Percentiles rank a stretch among this genome's conserved stretches.
These are phyloP conservation scores for Eilema depressum DNA, from an alignment of 2,888 invertebrate species.

Conservation along the genomic window DNA sequence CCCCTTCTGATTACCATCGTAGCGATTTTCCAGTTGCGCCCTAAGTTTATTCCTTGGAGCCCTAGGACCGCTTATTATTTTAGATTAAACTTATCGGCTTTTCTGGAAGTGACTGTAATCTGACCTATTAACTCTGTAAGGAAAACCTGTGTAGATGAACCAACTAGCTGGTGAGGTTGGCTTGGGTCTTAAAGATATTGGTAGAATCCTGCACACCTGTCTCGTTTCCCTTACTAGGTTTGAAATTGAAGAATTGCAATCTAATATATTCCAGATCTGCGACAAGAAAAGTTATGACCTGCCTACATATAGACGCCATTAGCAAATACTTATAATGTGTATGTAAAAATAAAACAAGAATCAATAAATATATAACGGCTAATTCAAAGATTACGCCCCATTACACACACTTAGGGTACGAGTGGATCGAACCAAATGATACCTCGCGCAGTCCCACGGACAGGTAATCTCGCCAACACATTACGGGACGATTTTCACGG, in stretches of 20 bases:
- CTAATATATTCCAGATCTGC: neutral
- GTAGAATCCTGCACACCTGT: neutral
- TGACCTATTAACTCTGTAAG: too few species aligned
- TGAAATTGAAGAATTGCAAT: neutral
- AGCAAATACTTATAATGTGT: constrained; percentile 52
- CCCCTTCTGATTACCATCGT: too few species aligned
- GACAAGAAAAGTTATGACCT: neutral
- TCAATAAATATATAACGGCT: constrained; percentile 78
- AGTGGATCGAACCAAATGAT: constrained; percentile 78
- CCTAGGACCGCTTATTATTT: too few species aligned
- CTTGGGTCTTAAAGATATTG: too few species aligned
- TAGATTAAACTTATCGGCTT: too few species aligned
- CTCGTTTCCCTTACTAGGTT: neutral
- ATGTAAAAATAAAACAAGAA: constrained; percentile 71
- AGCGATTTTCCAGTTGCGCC: too few species aligned
- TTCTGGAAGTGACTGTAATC: too few species aligned
- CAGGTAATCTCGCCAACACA: constrained; percentile 82
- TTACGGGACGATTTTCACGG: constrained; percentile 86
- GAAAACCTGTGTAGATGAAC: too few species aligned
- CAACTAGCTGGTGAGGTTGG: neutral
- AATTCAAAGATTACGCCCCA: constrained; percentile 82
- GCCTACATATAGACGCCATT: constrained; percentile 20
- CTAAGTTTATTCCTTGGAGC: too few species aligned
- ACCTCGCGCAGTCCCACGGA: constrained; percentile 81
- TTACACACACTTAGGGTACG: constrained; percentile 78